Percentiles rank a stretch among this genome's conserved stretches.
These are phyloP conservation scores for Temnothorax longispinosus DNA, from an alignment of 1,140 invertebrate species.

Conservation along the genomic window DNA sequence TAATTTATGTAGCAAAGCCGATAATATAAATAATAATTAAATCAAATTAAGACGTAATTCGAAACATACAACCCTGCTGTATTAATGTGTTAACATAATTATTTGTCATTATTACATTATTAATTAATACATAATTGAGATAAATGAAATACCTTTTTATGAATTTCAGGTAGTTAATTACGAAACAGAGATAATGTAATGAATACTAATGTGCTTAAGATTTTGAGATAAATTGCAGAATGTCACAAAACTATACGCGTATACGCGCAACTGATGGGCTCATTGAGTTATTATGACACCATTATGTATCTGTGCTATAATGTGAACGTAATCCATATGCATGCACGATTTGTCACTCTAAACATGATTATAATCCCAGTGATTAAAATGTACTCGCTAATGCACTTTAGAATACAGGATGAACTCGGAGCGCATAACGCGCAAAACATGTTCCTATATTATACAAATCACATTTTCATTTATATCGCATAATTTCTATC, in stretches of 20 bases:
- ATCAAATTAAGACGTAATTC: neutral
- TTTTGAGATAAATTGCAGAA: neutral
- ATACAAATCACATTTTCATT: neutral
- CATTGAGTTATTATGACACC: slow-evolving; percentile 27
- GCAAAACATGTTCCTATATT: neutral
- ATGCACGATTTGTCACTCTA: slow-evolving; percentile 1
- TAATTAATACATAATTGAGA: slow-evolving; percentile 18
- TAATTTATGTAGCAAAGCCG: neutral
- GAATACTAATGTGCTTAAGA: neutral
- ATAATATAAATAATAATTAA: neutral
- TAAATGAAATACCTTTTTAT: neutral
- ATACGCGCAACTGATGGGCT: neutral
- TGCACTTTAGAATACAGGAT: neutral
- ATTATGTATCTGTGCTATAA: slow-evolving; percentile 23
- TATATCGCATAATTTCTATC: neutral
- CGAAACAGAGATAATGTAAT: neutral
- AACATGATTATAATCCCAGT: slow-evolving; percentile 13
- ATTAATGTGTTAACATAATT: neutral
- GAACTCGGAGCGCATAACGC: neutral
- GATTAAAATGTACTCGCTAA: slow-evolving; percentile 43
- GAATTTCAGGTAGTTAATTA: neutral
- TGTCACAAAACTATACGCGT: neutral
- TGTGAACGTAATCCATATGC: slow-evolving; percentile 39
- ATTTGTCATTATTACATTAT: neutral
- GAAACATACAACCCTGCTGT: neutral